Evolutionary conservation across 2,113 vertebrate genomes (phyloP).

Genomic region (Megaptera novaeangliae): DNA sequence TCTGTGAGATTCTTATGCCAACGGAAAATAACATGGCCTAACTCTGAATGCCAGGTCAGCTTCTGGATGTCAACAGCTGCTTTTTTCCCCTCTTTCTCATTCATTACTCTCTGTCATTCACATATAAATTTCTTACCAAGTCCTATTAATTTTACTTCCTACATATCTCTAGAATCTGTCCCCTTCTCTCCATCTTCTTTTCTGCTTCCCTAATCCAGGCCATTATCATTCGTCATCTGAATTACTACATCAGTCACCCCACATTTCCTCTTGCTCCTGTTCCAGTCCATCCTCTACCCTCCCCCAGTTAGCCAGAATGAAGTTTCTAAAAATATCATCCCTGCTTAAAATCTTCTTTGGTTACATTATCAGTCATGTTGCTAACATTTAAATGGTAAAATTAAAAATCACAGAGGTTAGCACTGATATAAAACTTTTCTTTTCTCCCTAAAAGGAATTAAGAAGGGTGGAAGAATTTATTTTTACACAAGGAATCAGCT

Average conservation of each 20-base stretch:
- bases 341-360: background rate
- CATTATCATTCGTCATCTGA: background rate
- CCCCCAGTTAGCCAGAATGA: background rate
- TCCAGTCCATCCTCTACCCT: background rate
- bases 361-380: background rate
- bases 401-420: constrained; percentile 36
- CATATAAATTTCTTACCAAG: background rate
- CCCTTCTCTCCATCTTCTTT: background rate
- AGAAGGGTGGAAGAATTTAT: background rate
- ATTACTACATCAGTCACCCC: background rate
- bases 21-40: background rate
- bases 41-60: background rate
- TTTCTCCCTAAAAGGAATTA: constrained; percentile 6
- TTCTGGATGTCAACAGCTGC: background rate
- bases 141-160: background rate
- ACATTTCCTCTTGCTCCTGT: background rate
- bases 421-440: constrained; percentile 23
- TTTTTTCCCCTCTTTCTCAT: background rate
- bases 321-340: background rate
- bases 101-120: background rate
- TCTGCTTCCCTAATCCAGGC: background rate
- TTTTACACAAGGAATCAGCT: background rate
- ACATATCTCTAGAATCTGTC: background rate
- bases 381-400: constrained; percentile 36
- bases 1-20: background rate